These are phyloP conservation scores for Ichneumoninae sp. DNA, from an alignment of 2,888 invertebrate genomes.

Conservation along the genomic window DNA sequence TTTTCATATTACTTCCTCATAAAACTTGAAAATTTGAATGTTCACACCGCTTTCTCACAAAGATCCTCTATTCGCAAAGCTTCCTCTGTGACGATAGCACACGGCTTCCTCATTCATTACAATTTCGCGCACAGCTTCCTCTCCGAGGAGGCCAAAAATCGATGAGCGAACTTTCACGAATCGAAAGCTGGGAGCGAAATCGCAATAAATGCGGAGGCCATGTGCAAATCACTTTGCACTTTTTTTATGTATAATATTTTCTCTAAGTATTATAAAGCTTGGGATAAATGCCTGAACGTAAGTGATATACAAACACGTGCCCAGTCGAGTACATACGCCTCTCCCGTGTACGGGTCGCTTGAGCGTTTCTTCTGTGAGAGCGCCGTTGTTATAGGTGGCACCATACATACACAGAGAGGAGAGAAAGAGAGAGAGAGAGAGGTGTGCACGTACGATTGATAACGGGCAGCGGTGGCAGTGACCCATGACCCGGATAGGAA, in stretches of 20 bases:
- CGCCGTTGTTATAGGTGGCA: slow-evolving; percentile 44
- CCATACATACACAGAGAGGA: slow-evolving; percentile 51
- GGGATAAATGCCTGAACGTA: slow-evolving; percentile 52
- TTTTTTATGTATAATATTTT: slow-evolving; percentile 4
- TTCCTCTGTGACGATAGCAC: no score
- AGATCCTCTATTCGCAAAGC: neutral
- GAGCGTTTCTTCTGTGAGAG: slow-evolving; percentile 56
- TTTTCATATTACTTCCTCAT: no score
- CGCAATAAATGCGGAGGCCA: no score
- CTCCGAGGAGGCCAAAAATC: neutral
- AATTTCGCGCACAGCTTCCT: neutral
- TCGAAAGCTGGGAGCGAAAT: neutral
- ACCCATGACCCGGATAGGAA: slow-evolving; percentile 83
- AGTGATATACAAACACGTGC: slow-evolving; percentile 56
- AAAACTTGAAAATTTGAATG: neutral
- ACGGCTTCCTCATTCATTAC: neutral
- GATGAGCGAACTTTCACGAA: neutral
- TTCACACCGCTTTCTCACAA: neutral
- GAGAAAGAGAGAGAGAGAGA: slow-evolving; percentile 38
- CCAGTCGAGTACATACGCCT: slow-evolving; percentile 65
- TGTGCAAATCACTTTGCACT: no score
- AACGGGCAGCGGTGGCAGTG: slow-evolving; percentile 80
- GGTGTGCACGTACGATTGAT: slow-evolving; percentile 71
- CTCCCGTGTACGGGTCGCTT: slow-evolving; percentile 63
- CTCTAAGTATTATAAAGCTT: slow-evolving; percentile 51